These are phyloP conservation scores for Mobula hypostoma DNA, from an alignment of 2,113 vertebrate genomes.

Conservation along the genomic window DNA sequence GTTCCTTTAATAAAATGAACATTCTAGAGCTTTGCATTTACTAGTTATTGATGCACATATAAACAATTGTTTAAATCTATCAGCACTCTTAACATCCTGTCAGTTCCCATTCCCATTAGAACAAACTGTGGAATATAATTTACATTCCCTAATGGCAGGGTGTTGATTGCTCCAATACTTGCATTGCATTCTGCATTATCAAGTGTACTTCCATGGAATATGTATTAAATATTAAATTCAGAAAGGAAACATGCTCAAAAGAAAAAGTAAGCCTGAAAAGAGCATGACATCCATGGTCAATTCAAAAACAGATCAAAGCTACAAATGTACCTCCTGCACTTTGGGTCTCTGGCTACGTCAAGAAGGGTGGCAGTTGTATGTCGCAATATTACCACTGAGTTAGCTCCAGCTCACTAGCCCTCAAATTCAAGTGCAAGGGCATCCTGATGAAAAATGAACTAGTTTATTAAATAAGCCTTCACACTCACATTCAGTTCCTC, in stretches of 20 bases:
- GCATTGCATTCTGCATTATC: not conserved
- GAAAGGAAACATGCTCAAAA: not conserved
- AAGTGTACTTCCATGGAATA: not conserved
- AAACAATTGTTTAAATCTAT: not conserved
- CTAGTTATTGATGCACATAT: not conserved
- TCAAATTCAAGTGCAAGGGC: not conserved
- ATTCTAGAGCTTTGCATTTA: not conserved
- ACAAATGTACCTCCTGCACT: not conserved
- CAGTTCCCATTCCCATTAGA: not conserved
- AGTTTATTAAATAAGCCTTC: too few species aligned
- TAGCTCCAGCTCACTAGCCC: not conserved
- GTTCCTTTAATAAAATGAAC: conserved; percentile 11
- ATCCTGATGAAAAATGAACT: not conserved
- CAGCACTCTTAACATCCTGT: too few species aligned
- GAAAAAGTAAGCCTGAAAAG: not conserved
- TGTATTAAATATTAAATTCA: not conserved
- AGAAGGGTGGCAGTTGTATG: not conserved
- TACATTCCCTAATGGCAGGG: not conserved
- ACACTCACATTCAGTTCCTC: too few species aligned
- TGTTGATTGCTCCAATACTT: not conserved
- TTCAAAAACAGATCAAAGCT: not conserved
- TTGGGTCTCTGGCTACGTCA: not conserved
- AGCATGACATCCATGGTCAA: not conserved
- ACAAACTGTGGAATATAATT: not conserved
- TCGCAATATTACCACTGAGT: not conserved